Conservation (phyloP, 30 jellyfish, hydroid and myxozoan species). For the Pelagia noctiluca region DNA sequence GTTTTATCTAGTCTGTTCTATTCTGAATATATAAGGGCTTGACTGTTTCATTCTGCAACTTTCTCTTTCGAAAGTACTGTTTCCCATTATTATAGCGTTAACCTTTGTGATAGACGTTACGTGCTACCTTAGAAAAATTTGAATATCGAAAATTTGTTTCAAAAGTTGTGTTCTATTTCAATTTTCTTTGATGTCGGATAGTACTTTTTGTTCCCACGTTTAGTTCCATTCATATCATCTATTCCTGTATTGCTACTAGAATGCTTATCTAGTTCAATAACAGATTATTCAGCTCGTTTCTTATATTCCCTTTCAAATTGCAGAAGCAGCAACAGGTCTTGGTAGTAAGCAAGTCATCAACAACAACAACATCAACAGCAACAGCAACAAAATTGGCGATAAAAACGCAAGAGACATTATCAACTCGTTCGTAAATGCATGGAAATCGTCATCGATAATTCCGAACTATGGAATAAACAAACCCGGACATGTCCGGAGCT, state of each 20-base stretch:
- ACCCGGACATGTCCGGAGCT: not conserved
- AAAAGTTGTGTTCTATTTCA: too few relatives aligned
- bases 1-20: too few relatives aligned
- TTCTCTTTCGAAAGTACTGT: too few relatives aligned
- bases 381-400: constrained; percentile 8
- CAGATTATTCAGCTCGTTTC: not conserved
- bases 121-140: too few relatives aligned
- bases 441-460: constrained; percentile 66
- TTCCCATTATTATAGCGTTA: too few relatives aligned
- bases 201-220: too few relatives aligned
- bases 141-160: too few relatives aligned
- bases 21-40: too few relatives aligned
- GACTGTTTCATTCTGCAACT: too few relatives aligned
- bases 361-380: not conserved
- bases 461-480: constrained; percentile 51
- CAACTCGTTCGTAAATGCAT: constrained; percentile 69
- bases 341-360: not conserved
- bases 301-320: not conserved
- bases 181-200: too few relatives aligned
- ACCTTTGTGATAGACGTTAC: too few relatives aligned
- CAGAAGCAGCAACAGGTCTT: not conserved
- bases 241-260: not conserved
- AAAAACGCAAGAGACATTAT: constrained; percentile 70
- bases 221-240: not conserved
- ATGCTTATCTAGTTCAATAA: not conserved